Evolutionary conservation across 2,888 invertebrate species (phyloP).

Genomic region (Habrosyne pyritoides): DNA sequence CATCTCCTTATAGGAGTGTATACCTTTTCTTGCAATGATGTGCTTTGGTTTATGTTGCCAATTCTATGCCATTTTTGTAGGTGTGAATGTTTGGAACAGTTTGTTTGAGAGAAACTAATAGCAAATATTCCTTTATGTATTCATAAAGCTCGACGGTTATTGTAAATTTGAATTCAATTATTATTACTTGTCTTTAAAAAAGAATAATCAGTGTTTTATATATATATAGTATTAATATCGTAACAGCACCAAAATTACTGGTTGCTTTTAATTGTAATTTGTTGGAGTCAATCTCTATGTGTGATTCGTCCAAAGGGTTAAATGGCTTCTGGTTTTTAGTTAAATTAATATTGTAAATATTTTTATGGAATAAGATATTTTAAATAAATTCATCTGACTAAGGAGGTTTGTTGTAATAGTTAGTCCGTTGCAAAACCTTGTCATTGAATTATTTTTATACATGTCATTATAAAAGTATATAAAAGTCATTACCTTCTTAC

Average conservation of each 20-base stretch:
- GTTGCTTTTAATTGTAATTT: slow-evolving; percentile 48
- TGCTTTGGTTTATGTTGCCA: slow-evolving; percentile 50
- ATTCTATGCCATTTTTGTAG: slow-evolving; percentile 46
- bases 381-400: too few species aligned
- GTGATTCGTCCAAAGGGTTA: slow-evolving; percentile 28
- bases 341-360: neutral
- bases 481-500: too few species aligned
- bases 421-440: too few species aligned
- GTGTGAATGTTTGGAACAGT: slow-evolving; percentile 28
- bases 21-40: slow-evolving; percentile 50
- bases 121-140: neutral
- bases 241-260: slow-evolving; percentile 39
- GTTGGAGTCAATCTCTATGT: slow-evolving; percentile 51
- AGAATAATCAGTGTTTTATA: neutral
- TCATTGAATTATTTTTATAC: too few species aligned
- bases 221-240: neutral
- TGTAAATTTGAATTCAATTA: neutral
- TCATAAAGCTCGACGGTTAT: neutral
- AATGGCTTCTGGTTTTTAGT: slow-evolving; percentile 5
- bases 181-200: neutral
- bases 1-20: slow-evolving; percentile 48
- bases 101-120: slow-evolving; percentile 15
- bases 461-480: too few species aligned
- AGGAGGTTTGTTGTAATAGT: too few species aligned
- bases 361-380: too few species aligned